Percentiles rank a stretch among this genome's conserved stretches.
Evolutionary conservation across 2,888 invertebrate genomes (phyloP).

Genomic region (Scaeva pyrastri): DNA sequence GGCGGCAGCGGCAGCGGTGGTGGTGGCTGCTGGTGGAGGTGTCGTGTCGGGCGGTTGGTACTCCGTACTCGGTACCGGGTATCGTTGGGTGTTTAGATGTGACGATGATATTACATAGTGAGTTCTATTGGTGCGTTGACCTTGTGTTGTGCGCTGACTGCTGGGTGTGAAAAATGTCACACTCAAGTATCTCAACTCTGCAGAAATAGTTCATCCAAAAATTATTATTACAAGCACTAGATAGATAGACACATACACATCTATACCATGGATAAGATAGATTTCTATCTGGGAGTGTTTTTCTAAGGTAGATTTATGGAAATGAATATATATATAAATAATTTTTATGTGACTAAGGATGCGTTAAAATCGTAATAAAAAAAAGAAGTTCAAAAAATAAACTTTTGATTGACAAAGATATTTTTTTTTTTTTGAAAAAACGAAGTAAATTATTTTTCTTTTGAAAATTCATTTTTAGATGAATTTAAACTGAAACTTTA

Average conservation of each 20-base stretch:
- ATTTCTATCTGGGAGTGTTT: neutral
- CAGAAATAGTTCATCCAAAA: constrained; percentile 57
- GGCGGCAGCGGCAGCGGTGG: too few species aligned
- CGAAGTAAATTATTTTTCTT: neutral
- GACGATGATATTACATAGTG: too few species aligned
- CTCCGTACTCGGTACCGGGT: too few species aligned
- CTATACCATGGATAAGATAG: too few species aligned
- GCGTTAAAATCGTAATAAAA: neutral
- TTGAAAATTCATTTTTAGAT: neutral
- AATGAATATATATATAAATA: too few species aligned
- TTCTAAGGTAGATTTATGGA: neutral
- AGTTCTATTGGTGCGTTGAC: constrained; percentile 58
- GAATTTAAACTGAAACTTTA: too few species aligned
- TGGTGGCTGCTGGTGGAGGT: constrained; percentile 42
- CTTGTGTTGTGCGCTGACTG: constrained; percentile 39
- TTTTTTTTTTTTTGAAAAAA: neutral
- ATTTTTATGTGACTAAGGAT: neutral
- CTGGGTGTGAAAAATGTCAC: constrained; percentile 44
- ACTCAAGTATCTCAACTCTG: constrained; percentile 29
- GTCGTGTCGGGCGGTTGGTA: constrained; percentile 23
- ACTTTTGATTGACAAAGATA: neutral
- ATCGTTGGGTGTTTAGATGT: too few species aligned
- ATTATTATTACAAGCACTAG: constrained; percentile 5
- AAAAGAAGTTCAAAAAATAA: too few species aligned
- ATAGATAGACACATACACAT: neutral